A percentile compares a stretch with the other conserved stretches of the same genome.
Conservation (phyloP, 1,140 invertebrate genomes). For the Protaetia brevitarsis region DNA sequence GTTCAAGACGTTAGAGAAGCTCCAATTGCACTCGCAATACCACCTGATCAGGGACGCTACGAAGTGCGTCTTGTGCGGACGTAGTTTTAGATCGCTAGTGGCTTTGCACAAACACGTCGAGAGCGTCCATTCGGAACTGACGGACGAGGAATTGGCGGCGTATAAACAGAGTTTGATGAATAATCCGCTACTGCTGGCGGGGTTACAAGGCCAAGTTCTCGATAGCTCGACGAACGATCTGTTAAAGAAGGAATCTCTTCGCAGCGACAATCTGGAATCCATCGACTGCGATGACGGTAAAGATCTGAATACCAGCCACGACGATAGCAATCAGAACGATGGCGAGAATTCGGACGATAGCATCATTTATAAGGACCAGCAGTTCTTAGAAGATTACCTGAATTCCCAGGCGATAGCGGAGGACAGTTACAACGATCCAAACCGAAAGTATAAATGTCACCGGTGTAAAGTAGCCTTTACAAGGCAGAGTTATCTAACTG, state of each 20-base stretch:
- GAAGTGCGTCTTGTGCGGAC: constrained; percentile 87
- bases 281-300: constrained; percentile 57
- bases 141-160: constrained; percentile 74
- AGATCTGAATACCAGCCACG: constrained; percentile 61
- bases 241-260: constrained; percentile 61
- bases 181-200: constrained; percentile 71
- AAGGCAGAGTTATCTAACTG: constrained; percentile 83
- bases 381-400: constrained; percentile 87
- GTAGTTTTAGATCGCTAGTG: constrained; percentile 86
- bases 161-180: constrained; percentile 77
- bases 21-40: constrained; percentile 91
- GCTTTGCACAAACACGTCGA: constrained; percentile 91
- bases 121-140: constrained; percentile 75
- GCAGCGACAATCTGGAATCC: constrained; percentile 52
- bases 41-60: constrained; percentile 92
- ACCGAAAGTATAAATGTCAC: constrained; percentile 90
- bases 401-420: constrained; percentile 88
- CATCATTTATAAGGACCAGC: constrained; percentile 76
- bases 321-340: constrained; percentile 63
- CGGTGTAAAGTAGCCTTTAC: constrained; percentile 92
- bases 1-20: constrained; percentile 92
- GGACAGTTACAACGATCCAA: constrained; percentile 86
- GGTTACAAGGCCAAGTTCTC: constrained; percentile 63
- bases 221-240: constrained; percentile 64
- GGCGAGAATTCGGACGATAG: constrained; percentile 71